phyloP scores from a whole-genome alignment of 2,797 vertebrate species.

The Fistularia tabacaria region DNA sequence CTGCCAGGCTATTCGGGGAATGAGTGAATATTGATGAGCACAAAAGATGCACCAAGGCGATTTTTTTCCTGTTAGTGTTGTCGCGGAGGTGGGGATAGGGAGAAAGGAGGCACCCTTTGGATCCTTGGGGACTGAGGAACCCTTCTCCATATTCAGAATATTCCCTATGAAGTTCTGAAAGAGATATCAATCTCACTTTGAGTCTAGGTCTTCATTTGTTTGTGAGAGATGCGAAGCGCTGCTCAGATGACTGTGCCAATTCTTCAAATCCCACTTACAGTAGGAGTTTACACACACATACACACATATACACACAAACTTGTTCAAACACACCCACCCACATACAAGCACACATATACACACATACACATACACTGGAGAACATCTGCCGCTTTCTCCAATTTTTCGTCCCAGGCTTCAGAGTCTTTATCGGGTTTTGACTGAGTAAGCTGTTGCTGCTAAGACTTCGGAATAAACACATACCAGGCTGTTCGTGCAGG shows the following conservation, averaged over 20 bases:
- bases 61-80: conserved; percentile 63
- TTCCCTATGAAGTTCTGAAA: conserved; percentile 83
- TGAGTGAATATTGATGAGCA: conserved; percentile 84
- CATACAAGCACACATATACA: conserved; percentile 52
- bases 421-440: conserved; percentile 45
- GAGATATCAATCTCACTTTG: conserved; percentile 94
- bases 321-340: conserved; percentile 15
- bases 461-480: conserved; percentile 32
- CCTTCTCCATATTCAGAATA: conserved; percentile 86
- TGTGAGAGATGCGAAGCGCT: conserved; percentile 76
- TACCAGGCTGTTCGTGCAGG: no score
- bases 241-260: conserved; percentile 81
- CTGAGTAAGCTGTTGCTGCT: conserved; percentile 61
- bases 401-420: conserved; percentile 56
- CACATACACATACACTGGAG: conserved; percentile 15
- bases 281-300: conserved; percentile 61
- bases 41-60: conserved; percentile 70
- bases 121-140: conserved; percentile 76
- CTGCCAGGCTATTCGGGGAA: conserved; percentile 79
- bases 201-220: conserved; percentile 83
- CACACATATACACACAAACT: conserved; percentile 41
- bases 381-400: conserved; percentile 63
- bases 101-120: conserved; percentile 52
- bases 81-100: conserved; percentile 42
- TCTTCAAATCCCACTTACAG: conserved; percentile 85